Evolutionary conservation across 2,797 vertebrate genomes (phyloP).

Genomic region (Pangasius sanitwongsei): DNA sequence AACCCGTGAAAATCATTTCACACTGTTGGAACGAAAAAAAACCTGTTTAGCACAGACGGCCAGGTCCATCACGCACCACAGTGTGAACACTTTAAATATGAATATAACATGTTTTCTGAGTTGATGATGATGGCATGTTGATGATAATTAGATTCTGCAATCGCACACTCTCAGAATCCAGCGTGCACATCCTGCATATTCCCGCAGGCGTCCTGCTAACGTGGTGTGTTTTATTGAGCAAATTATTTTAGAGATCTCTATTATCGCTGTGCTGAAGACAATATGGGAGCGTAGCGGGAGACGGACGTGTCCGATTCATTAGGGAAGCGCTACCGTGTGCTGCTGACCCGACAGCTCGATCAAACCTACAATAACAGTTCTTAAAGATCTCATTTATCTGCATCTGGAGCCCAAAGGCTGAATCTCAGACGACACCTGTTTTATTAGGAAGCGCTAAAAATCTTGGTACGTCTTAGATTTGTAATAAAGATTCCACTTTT

Average conservation of each 20-base stretch:
- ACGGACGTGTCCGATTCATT: slow-evolving; percentile 48
- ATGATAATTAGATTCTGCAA: slow-evolving; percentile 33
- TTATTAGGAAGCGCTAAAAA: slow-evolving; percentile 56
- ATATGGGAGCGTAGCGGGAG: slow-evolving; percentile 19
- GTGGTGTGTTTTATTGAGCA: slow-evolving; percentile 33
- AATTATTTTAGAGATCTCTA: slow-evolving; percentile 42
- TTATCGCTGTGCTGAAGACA: slow-evolving; percentile 22
- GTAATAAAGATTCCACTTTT: slow-evolving; percentile 67
- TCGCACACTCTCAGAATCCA: slow-evolving; percentile 5
- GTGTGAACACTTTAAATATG: background rate
- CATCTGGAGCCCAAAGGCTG: slow-evolving; percentile 58
- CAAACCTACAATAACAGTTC: slow-evolving; percentile 69
- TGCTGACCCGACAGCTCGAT: slow-evolving; percentile 70
- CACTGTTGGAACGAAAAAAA: background rate
- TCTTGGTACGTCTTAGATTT: slow-evolving; percentile 65
- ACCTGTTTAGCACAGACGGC: background rate
- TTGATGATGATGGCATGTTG: background rate
- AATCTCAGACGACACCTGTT: slow-evolving; percentile 73
- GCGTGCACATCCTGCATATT: slow-evolving; percentile 26
- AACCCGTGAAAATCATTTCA: background rate
- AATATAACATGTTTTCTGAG: background rate
- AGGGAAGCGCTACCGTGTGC: slow-evolving; percentile 24
- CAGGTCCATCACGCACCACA: background rate
- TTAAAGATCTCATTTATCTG: slow-evolving; percentile 66
- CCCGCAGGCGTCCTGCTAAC: slow-evolving; percentile 1